phyloP scores from a whole-genome alignment of 2,888 invertebrate genomes.

The Amphipyra tragopoginis region DNA sequence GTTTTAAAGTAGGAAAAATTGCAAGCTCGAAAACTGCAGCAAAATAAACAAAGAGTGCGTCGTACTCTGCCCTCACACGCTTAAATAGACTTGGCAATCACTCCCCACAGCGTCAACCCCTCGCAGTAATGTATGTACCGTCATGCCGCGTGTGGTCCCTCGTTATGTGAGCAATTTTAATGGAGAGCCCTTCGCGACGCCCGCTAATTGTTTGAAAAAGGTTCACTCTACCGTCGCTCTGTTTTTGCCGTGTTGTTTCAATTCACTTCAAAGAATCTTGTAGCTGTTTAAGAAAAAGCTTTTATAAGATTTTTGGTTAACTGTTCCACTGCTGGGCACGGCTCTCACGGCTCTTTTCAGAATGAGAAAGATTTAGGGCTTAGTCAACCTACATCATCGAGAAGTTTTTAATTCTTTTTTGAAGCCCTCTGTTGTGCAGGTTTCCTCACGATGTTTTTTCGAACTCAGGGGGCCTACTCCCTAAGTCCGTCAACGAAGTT shows the following conservation, averaged over 20 bases:
- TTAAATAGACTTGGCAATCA: constrained; percentile 68
- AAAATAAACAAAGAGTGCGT: constrained; percentile 50
- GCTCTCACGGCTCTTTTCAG: too few species aligned
- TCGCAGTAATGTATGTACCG: constrained; percentile 80
- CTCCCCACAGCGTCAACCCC: constrained; percentile 71
- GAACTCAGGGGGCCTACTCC: too few species aligned
- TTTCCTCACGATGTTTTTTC: too few species aligned
- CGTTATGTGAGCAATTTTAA: constrained; percentile 80
- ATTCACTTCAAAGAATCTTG: too few species aligned
- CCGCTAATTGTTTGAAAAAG: constrained; percentile 80
- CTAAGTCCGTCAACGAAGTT: too few species aligned
- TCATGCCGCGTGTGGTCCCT: constrained; percentile 76
- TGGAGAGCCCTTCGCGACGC: constrained; percentile 74
- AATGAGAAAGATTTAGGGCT: too few species aligned
- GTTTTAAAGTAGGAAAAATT: constrained; percentile 8
- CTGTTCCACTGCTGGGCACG: too few species aligned
- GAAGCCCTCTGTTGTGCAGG: too few species aligned
- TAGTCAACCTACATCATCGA: too few species aligned
- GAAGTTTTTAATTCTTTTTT: too few species aligned
- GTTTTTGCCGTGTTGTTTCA: constrained; percentile 24
- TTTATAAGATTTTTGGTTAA: too few species aligned
- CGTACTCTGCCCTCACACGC: constrained; percentile 46
- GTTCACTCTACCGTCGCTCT: constrained; percentile 51
- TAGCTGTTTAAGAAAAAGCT: too few species aligned
- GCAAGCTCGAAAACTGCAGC: constrained; percentile 40